phyloP scores from a whole-genome alignment of 2,113 vertebrate species.

The Falcunculus frontatus region DNA sequence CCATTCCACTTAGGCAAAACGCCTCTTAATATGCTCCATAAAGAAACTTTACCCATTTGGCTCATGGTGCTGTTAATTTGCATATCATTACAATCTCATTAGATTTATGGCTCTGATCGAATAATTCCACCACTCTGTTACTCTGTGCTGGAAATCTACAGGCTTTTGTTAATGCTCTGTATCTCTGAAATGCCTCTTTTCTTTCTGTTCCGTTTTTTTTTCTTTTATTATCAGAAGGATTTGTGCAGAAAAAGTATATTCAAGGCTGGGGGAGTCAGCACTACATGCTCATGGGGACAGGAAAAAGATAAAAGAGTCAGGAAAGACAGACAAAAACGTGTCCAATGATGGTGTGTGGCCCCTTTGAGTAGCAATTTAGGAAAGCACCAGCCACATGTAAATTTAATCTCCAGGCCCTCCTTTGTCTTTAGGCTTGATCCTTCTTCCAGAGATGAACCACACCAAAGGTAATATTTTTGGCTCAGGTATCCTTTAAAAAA shows the following conservation, averaged over 20 bases:
- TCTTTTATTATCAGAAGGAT: background rate
- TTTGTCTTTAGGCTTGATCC: background rate
- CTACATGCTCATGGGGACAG: background rate
- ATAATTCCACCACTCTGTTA: background rate
- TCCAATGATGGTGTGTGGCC: background rate
- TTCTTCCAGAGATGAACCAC: background rate
- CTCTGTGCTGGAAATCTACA: background rate
- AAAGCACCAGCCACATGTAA: background rate
- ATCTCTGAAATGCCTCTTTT: background rate
- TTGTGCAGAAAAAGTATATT: background rate
- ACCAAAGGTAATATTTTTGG: background rate
- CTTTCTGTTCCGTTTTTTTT: background rate
- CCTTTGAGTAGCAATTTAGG: background rate
- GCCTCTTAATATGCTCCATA: constrained; percentile 70
- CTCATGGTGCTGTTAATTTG: constrained; percentile 75
- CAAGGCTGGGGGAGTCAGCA: background rate
- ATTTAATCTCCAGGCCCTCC: background rate
- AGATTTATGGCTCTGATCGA: constrained; percentile 61
- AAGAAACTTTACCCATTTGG: constrained; percentile 75
- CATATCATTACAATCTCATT: constrained; percentile 81
- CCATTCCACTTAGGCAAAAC: constrained; percentile 64
- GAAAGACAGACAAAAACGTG: background rate
- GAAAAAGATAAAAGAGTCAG: background rate
- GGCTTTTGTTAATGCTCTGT: constrained; percentile 17
- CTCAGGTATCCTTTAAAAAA: background rate